These are phyloP conservation scores for Conus betulinus DNA, from an alignment of 1,140 invertebrate genomes.

Conservation along the genomic window DNA sequence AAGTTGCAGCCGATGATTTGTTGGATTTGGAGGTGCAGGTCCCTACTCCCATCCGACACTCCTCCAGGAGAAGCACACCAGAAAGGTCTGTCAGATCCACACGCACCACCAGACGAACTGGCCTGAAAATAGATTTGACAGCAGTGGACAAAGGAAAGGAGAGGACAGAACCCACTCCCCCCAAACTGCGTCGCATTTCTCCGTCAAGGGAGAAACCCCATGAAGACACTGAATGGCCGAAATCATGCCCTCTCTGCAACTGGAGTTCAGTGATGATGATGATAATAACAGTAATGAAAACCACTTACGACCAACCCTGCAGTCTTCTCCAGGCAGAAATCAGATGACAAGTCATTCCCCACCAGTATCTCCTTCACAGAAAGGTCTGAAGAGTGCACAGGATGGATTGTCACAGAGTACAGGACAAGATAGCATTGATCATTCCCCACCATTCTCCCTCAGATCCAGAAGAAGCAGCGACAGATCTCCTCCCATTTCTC, in stretches of 20 bases:
- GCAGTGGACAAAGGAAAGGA: background rate
- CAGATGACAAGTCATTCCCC: background rate
- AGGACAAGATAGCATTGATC: background rate
- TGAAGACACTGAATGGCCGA: background rate
- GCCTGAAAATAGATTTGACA: background rate
- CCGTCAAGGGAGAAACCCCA: background rate
- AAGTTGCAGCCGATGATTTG: background rate
- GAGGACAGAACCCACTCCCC: background rate
- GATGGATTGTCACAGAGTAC: background rate
- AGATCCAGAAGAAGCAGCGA: too few relatives aligned
- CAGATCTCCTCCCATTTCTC: too few relatives aligned
- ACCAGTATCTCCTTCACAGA: background rate
- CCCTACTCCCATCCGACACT: background rate
- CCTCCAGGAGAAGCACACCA: background rate
- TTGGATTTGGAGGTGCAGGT: background rate
- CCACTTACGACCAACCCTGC: background rate
- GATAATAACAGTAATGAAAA: constrained; percentile 6
- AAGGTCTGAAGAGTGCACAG: background rate
- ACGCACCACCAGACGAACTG: background rate
- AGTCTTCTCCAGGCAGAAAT: background rate
- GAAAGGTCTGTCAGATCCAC: background rate
- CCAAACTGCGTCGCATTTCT: constrained; percentile 7
- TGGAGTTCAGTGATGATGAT: constrained; percentile 1
- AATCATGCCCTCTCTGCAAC: background rate
- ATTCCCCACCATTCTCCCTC: too few relatives aligned